Base-by-base conservation (phyloP, 1,140 invertebrate species). In the Oedothorax gibbosus region DNA sequence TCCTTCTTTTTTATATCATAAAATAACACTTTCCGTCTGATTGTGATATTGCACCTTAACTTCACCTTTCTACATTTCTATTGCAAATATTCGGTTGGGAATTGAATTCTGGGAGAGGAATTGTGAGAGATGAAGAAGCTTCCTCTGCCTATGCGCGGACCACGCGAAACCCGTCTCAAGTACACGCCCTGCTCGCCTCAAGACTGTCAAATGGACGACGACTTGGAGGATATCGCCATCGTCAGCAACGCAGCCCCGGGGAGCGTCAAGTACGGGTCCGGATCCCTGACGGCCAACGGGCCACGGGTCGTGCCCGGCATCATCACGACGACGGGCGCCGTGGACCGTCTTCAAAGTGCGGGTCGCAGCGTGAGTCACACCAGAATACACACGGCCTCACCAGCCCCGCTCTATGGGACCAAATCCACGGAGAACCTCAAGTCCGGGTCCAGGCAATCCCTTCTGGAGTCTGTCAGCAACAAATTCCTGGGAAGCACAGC, bases 151-250 rank as follows among this genome's bases (percentile, higher is more conserved):
- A 79, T 49, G 18, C 35, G 85, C n/a, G 78, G 57, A 10, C 21
- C 56, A 12, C 72, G 85, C 14, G 88, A 88, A 35, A 85, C 87
- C 12, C 87, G 87, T 50, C 91, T 92, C 53, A 91, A 91, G 87
- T 92, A 92, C 88, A 90, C 90, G 49, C 91, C 91, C 20, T 86
- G 85, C 54, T 91, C 88, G 51, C 87, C 87, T 15, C 88, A 89
- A n/a, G 87, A 87, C 60, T 87, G 88, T 53, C 79, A 79, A 7
- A 51, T 79, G 35, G 91, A 92, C 66, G 91, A 94, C 90, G 94
- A 95, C 88, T 91, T 95, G 76, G 94, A 95, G 87, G 94, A 95
- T 90, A 95, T 95, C 88, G 94, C 94, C 56, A 93, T 95, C 85
- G 94, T 95, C 12, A 92, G 92, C 86, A 87, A 81, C 18, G 92